These are phyloP conservation scores for Dicranocentrus wangi DNA, from an alignment of 2,888 invertebrate species.

Conservation along the genomic window DNA sequence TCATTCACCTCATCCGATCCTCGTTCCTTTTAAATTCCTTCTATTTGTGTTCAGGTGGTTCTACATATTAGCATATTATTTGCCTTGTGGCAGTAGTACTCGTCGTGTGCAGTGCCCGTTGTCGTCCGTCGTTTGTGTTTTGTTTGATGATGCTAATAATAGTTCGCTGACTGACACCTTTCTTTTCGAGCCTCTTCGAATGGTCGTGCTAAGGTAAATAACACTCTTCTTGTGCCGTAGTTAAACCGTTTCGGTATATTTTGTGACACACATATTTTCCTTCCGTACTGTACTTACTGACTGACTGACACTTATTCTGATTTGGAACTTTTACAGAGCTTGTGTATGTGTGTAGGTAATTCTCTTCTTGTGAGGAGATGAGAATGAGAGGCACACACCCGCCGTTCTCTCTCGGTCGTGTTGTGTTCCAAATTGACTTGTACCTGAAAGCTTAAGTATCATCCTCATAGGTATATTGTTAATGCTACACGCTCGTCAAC, in stretches of 20 bases:
- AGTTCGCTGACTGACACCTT: conserved; percentile 64
- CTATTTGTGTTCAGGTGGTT: neutral
- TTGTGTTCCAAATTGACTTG: conserved; percentile 45
- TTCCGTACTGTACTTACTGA: conserved; percentile 43
- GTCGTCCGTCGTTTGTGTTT: conserved; percentile 28
- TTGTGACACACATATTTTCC: conserved; percentile 56
- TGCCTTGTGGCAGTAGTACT: conserved; percentile 30
- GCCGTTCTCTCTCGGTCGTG: neutral
- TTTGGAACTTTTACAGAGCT: conserved; percentile 29
- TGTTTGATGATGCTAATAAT: conserved; percentile 63
- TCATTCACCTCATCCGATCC: too few relatives aligned
- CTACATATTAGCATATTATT: too few relatives aligned
- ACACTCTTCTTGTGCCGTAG: neutral
- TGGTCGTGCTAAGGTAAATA: neutral
- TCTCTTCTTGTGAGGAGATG: conserved; percentile 1
- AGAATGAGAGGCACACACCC: neutral
- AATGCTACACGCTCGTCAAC: neutral
- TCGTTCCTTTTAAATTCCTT: neutral
- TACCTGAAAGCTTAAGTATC: conserved; percentile 2
- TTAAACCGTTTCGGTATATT: conserved; percentile 52
- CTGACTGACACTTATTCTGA: conserved; percentile 47
- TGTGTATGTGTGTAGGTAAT: neutral
- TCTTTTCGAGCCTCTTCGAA: conserved; percentile 41
- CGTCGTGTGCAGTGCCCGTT: conserved; percentile 23
- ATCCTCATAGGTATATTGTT: neutral